These are phyloP conservation scores for Daboia siamensis DNA, from an alignment of 2,113 vertebrate species.

Conservation along the genomic window DNA sequence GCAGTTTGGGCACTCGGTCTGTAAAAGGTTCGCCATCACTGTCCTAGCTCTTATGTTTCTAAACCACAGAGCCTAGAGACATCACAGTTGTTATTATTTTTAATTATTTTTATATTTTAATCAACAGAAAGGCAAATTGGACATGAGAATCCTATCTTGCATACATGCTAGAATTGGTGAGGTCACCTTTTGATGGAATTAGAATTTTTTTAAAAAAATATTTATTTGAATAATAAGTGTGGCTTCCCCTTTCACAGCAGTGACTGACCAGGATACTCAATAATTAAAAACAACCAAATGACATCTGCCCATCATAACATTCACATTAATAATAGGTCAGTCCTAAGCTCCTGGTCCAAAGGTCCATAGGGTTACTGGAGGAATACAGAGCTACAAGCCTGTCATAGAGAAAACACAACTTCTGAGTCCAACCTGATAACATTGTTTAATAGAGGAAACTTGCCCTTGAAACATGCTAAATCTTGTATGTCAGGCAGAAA, in stretches of 20 bases:
- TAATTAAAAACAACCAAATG: neutral
- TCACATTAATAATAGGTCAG: neutral
- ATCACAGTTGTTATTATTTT: neutral
- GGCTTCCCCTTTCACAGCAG: neutral
- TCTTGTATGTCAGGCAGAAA: neutral
- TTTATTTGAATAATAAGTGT: neutral
- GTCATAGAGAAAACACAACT: neutral
- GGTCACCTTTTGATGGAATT: neutral
- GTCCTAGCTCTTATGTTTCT: neutral
- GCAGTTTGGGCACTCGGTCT: no score
- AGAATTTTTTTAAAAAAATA: neutral
- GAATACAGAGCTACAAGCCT: neutral
- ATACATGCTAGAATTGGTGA: neutral
- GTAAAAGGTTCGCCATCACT: no score
- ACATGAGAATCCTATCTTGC: neutral
- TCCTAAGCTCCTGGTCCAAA: neutral
- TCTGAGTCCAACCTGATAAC: neutral
- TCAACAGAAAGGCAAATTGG: neutral
- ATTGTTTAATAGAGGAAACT: neutral
- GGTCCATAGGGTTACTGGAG: neutral
- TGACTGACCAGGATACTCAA: neutral
- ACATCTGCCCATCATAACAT: neutral
- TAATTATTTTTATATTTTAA: neutral
- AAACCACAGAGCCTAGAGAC: neutral
- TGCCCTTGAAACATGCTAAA: neutral